Base-by-base conservation (phyloP, 2,113 vertebrate genomes). In the Ammodytes dubius region DNA sequence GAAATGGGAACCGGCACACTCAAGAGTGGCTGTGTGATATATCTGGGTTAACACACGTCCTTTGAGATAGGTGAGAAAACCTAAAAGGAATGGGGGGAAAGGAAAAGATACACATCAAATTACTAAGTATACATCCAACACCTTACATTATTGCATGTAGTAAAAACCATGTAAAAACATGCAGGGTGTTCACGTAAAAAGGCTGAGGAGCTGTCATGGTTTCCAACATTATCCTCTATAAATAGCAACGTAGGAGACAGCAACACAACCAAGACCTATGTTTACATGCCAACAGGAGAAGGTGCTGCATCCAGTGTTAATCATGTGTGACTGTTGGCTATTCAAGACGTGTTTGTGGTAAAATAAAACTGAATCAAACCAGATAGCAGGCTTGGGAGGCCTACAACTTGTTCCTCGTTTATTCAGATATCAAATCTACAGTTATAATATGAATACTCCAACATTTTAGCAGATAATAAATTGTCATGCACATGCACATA, bases 11-110 rank as follows among this genome's bases (percentile, higher is more conserved):
- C 46, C 53, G 57, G 57, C 43, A 46, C 77, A 42, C 12, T 3
- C 27, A 60, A 54, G 47, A 68, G 49, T 1, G 17, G 46, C 17
- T 14, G 4, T 43, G 46, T 61, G 60, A 15, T 71, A 0, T 15
- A 40, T 70, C 58, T 60, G 59, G 8, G 58, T 64, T 77, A 15
- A 49, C 42, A 81, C 79, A 45, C 68, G 72, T 78, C 74, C 70
- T 56, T 57, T 72, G 68, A 72, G 50, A 70, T 15, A 5, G 53
- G 46, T 3, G 46, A 53, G 6, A 60, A 53, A 79, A 74, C 77
- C 91, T 91, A 70, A 17, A 65, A 40, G 15, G 15, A 64, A 35
- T 27, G 27, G 43, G 35, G 15, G 40, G 19, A 76, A 42, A 56
- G 42, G 53, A 40, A 37, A 68, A 64, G 13, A 74, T 15, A 57